Conservation (phyloP, 2,797 vertebrate genomes). For the Zalophus californianus region DNA sequence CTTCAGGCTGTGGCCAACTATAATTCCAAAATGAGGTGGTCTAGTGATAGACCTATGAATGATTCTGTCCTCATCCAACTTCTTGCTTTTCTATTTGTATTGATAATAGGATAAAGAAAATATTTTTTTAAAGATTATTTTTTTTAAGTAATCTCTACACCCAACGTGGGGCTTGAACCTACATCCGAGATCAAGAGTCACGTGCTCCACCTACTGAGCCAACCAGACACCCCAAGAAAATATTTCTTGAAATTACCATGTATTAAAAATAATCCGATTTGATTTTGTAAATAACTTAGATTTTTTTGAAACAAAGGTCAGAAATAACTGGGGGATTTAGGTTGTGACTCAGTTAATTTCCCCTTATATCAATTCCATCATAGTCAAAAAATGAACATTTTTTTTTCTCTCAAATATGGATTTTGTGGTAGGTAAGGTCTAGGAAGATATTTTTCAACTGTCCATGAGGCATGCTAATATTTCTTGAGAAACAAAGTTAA, state of each 20-base stretch:
- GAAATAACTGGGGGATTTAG: background rate
- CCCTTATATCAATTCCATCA: background rate
- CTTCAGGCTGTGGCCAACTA: background rate
- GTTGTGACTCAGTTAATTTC: background rate
- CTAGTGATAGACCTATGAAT: background rate
- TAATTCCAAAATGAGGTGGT: background rate
- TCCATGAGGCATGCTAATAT: background rate
- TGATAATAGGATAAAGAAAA: background rate
- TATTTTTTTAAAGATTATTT: background rate
- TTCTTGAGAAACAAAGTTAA: background rate
- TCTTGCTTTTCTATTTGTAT: background rate
- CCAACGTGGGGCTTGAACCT: background rate
- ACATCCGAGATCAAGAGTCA: background rate
- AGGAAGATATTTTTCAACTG: background rate
- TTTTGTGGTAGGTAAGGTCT: background rate
- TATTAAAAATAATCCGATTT: background rate
- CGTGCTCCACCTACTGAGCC: background rate
- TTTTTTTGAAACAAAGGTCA: slow-evolving; percentile 25
- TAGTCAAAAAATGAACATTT: background rate
- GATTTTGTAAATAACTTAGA: background rate
- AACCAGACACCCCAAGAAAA: background rate
- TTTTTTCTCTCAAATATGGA: background rate
- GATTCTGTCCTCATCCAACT: background rate
- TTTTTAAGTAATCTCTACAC: background rate
- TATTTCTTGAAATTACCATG: background rate